Conservation (phyloP, 2,113 vertebrate genomes). For the Cheilinus undulatus region DNA sequence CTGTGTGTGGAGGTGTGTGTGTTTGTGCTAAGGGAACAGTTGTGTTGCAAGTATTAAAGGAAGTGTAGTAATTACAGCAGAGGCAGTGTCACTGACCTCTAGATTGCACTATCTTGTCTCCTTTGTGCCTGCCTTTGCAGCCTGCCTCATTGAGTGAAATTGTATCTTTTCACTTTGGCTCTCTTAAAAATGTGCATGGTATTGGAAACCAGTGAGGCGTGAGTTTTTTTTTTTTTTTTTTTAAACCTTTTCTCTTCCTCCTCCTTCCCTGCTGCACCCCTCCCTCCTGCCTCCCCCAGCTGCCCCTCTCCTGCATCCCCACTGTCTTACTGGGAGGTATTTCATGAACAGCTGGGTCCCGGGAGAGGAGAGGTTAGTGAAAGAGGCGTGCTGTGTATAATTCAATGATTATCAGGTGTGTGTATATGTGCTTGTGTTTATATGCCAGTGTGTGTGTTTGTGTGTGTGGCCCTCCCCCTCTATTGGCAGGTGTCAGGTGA, state of each 20-base stretch:
- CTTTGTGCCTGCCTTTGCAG: constrained; percentile 89
- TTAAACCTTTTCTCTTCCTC: constrained; percentile 48
- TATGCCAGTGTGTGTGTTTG: constrained; percentile 41
- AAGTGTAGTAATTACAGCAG: constrained; percentile 97
- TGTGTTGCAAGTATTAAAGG: constrained; percentile 86
- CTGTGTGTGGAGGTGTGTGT: constrained; percentile 36
- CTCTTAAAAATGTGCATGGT: constrained; percentile 87
- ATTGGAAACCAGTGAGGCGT: constrained; percentile 94
- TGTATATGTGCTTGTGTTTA: constrained; percentile 52
- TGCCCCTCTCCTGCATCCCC: constrained; percentile 69
- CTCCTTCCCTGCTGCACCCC: constrained; percentile 50
- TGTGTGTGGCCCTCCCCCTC: constrained; percentile 68
- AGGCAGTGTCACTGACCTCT: constrained; percentile 91
- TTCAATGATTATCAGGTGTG: constrained; percentile 86
- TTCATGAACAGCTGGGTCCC: constrained; percentile 96
- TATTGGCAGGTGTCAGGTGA: constrained; percentile 86
- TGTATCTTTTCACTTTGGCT: constrained; percentile 88
- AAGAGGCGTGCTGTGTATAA: constrained; percentile 86
- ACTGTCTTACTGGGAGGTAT: constrained; percentile 85
- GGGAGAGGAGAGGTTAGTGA: constrained; percentile 84
- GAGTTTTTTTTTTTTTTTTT: constrained; percentile 82
- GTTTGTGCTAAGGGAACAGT: constrained; percentile 35
- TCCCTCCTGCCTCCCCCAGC: constrained; percentile 60
- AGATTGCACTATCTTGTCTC: constrained; percentile 97
- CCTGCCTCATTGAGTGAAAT: constrained; percentile 87